Conservation (phyloP, 2,888 invertebrate genomes). For the Smittia aterrima region DNA sequence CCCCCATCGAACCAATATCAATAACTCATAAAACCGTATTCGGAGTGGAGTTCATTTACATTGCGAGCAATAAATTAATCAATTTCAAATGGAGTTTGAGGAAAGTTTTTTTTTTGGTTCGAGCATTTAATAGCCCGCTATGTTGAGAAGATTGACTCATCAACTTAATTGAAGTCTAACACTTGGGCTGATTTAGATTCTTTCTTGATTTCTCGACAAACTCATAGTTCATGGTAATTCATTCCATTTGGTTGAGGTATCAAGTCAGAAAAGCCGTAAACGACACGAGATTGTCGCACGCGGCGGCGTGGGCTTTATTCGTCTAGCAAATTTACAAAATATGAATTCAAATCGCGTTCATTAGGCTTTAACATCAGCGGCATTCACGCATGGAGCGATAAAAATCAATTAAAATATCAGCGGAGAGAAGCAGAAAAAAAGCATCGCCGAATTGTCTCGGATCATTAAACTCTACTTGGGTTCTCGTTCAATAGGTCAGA, state of each 20-base stretch:
- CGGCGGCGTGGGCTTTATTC: too few species aligned
- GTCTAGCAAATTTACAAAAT: too few species aligned
- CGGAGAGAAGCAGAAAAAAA: background rate
- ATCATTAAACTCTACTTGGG: conserved; percentile 18
- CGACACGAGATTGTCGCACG: too few species aligned
- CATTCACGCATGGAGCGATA: background rate
- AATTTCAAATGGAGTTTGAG: background rate
- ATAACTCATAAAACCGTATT: background rate
- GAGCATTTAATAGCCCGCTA: background rate
- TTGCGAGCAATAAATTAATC: background rate
- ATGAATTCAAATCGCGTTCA: too few species aligned
- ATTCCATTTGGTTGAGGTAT: too few species aligned
- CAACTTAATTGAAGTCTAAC: background rate
- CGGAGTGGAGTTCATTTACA: background rate
- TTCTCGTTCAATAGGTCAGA: background rate
- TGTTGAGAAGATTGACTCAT: background rate
- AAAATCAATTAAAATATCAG: conserved; percentile 15
- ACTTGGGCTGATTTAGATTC: background rate
- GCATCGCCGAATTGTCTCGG: conserved; percentile 1
- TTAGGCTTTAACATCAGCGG: background rate
- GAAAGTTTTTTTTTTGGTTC: too few species aligned
- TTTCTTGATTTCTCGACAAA: too few species aligned
- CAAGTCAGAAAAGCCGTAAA: too few species aligned
- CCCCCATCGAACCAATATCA: background rate
- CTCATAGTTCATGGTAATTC: too few species aligned